Percentiles rank a stretch among this genome's conserved stretches.
phyloP scores from a whole-genome alignment of 2,113 vertebrate genomes.

The Nycticebus coucang region DNA sequence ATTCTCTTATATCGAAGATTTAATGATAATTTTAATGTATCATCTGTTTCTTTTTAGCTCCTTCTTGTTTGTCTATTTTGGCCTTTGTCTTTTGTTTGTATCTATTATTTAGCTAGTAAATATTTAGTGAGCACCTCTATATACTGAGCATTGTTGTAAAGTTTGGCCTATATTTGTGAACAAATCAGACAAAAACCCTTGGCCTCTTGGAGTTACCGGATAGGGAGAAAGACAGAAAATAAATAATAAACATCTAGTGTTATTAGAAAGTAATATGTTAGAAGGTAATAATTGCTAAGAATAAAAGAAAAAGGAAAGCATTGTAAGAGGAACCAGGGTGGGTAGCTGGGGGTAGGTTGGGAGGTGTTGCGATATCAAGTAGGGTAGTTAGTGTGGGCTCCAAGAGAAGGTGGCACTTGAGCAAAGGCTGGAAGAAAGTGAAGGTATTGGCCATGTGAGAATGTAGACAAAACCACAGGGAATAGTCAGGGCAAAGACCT shows the following conservation, averaged over 20 bases:
- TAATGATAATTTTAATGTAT: not conserved
- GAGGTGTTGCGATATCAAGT: not conserved
- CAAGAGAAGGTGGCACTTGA: not conserved
- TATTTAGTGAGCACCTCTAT: not conserved
- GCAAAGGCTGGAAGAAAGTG: not conserved
- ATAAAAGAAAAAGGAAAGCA: not conserved
- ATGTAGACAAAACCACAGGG: not conserved
- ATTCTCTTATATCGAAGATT: not conserved
- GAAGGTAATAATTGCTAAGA: not conserved
- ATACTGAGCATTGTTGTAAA: not conserved
- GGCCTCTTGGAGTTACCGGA: not conserved
- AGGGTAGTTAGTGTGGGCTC: not conserved
- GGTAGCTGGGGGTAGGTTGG: not conserved
- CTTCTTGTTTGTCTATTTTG: not conserved
- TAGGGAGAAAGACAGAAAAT: not conserved
- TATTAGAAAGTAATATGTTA: not conserved
- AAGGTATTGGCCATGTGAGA: not conserved
- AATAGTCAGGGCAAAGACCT: not conserved
- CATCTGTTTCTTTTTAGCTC: not conserved
- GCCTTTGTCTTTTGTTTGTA: not conserved
- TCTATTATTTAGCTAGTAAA: not conserved
- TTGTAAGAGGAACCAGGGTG: not conserved
- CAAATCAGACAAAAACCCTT: not conserved
- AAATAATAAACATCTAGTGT: not conserved
- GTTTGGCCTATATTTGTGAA: not conserved